These are phyloP conservation scores for Eretmocerus hayati DNA, from an alignment of 2,888 invertebrate genomes.

Conservation along the genomic window DNA sequence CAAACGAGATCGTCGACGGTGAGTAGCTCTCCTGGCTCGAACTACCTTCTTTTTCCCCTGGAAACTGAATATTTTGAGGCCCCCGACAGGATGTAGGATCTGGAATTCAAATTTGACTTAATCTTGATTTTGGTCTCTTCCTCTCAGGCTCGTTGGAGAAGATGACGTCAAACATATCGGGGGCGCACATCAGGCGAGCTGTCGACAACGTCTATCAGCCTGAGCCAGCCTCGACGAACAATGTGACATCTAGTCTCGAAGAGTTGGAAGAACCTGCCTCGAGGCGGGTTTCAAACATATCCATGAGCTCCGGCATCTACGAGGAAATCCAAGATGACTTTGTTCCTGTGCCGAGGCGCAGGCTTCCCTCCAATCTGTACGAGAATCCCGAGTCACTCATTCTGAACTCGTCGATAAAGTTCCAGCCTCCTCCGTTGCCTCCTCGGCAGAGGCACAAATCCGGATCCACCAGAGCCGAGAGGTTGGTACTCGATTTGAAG, in stretches of 20 bases:
- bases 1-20: slow-evolving; percentile 22
- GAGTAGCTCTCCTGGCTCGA: not conserved
- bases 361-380: slow-evolving; percentile 30
- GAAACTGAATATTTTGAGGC: too few species aligned
- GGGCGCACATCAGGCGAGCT: slow-evolving; percentile 24
- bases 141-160: slow-evolving; percentile 21
- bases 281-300: slow-evolving; percentile 54
- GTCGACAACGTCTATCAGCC: slow-evolving; percentile 39
- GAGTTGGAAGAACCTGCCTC: slow-evolving; percentile 30
- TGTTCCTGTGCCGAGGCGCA: slow-evolving; percentile 14
- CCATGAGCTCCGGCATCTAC: slow-evolving; percentile 61
- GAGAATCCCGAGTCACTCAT: slow-evolving; percentile 46
- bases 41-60: not conserved
- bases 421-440: slow-evolving; percentile 49
- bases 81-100: not conserved
- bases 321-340: slow-evolving; percentile 52
- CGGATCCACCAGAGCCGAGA: slow-evolving; percentile 30
- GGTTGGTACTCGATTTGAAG: slow-evolving; percentile 21
- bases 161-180: slow-evolving; percentile 22
- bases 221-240: slow-evolving; percentile 27
- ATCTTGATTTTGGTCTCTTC: not conserved
- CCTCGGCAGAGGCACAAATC: slow-evolving; percentile 42
- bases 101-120: not conserved
- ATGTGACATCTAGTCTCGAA: slow-evolving; percentile 28
- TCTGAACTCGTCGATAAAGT: slow-evolving; percentile 21